Percentiles rank a stretch among this genome's conserved stretches.
Evolutionary conservation across 2,888 invertebrate species (phyloP).

Genomic region (Erannis defoliaria): DNA sequence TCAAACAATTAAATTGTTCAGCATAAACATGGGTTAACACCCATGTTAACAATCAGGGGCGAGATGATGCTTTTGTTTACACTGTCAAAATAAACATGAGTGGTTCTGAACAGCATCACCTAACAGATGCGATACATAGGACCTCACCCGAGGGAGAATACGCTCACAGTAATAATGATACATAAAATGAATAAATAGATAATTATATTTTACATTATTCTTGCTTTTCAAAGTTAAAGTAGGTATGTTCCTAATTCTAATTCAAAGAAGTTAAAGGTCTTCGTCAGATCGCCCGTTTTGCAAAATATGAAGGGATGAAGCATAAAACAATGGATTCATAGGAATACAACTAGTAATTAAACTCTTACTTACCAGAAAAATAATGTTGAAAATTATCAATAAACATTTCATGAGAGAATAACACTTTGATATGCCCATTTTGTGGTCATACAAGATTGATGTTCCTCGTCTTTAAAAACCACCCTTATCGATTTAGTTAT

Average conservation of each 20-base stretch:
- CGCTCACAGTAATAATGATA: too few species aligned
- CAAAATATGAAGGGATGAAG: neutral
- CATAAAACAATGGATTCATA: neutral
- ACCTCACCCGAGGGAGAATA: neutral
- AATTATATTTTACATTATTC: too few species aligned
- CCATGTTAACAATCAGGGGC: neutral
- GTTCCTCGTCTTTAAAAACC: neutral
- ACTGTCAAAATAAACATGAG: slow-evolving; percentile 3
- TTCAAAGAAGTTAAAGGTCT: too few species aligned
- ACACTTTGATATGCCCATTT: slow-evolving; percentile 90
- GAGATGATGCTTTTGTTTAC: slow-evolving; percentile 2
- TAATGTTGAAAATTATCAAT: slow-evolving; percentile 90
- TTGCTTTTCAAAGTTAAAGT: too few species aligned
- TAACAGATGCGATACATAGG: neutral
- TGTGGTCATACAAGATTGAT: neutral
- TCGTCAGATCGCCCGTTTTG: neutral
- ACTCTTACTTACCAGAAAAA: slow-evolving; percentile 90
- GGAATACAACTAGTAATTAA: neutral
- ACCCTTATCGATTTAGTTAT: neutral
- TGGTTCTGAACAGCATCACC: neutral
- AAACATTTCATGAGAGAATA: slow-evolving; percentile 90
- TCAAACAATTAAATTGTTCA: too few species aligned
- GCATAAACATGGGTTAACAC: too few species aligned
- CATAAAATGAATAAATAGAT: too few species aligned
- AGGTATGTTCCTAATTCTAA: too few species aligned